Evolutionary conservation across 2,113 vertebrate species (phyloP).

Genomic region (Oplegnathus fasciatus): DNA sequence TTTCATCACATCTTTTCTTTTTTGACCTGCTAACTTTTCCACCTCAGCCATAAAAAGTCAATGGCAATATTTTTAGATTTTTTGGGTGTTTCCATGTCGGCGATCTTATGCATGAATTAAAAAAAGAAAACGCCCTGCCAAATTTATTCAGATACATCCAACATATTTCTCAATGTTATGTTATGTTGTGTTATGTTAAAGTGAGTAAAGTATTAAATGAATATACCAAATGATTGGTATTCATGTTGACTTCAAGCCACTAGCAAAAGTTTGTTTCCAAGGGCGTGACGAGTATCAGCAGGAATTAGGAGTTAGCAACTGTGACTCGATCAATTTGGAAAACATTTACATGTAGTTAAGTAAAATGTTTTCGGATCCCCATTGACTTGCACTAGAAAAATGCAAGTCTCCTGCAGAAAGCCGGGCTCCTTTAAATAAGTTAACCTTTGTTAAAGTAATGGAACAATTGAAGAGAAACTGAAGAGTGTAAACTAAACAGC

Average conservation of each 20-base stretch:
- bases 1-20: background rate
- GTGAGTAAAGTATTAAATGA: background rate
- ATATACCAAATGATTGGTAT: background rate
- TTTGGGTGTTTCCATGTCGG: no score
- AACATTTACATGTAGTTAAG: constrained; percentile 51
- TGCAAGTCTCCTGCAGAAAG: constrained; percentile 22
- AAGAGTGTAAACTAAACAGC: constrained; percentile 42
- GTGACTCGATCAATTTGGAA: constrained; percentile 42
- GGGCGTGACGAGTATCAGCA: constrained; percentile 21
- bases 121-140: background rate
- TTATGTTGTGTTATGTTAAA: no score
- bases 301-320: constrained; percentile 9
- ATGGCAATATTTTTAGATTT: background rate
- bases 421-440: constrained; percentile 20
- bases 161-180: no score
- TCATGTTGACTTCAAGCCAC: background rate
- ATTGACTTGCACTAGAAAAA: constrained; percentile 19
- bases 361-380: constrained; percentile 30
- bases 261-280: constrained; percentile 15
- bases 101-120: background rate
- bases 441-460: constrained; percentile 38
- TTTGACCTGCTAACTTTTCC: background rate
- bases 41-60: background rate
- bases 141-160: background rate
- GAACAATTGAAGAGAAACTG: constrained; percentile 28